Percentiles rank a stretch among this genome's conserved stretches.
phyloP scores from a whole-genome alignment of 2,797 vertebrate genomes.

The Petrocephalus sullivani region DNA sequence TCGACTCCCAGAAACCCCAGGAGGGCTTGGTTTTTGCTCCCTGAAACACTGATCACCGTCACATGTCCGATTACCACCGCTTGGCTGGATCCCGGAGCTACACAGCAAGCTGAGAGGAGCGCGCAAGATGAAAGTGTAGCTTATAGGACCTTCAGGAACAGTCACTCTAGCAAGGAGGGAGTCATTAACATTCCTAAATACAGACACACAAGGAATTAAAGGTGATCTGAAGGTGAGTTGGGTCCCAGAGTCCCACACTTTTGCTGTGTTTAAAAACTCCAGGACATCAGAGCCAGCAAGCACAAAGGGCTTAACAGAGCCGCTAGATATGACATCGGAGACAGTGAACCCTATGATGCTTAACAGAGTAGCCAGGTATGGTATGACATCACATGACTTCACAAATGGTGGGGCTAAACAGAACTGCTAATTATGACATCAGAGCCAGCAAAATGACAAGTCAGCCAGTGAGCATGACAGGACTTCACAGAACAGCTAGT shows the following conservation, averaged over 20 bases:
- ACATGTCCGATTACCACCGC: not conserved
- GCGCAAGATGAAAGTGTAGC: not conserved
- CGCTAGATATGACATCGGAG: not conserved
- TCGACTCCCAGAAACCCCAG: not conserved
- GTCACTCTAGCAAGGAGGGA: not conserved
- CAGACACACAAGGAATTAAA: not conserved
- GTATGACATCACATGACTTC: not conserved
- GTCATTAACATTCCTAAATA: slow-evolving; percentile 4
- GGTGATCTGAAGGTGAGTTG: not conserved
- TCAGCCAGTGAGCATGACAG: too few relatives aligned
- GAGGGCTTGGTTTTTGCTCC: not conserved
- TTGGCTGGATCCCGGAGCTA: not conserved
- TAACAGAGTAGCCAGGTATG: not conserved
- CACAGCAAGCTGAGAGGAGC: not conserved
- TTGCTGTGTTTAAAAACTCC: not conserved
- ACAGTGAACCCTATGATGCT: not conserved
- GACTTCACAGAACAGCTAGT: too few relatives aligned
- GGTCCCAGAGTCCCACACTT: not conserved
- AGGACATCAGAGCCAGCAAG: not conserved
- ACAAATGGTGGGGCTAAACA: not conserved
- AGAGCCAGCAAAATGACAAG: not conserved
- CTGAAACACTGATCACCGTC: not conserved
- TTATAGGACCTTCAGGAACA: not conserved
- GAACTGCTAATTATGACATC: not conserved
- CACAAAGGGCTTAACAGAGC: not conserved